Conservation (phyloP, 2,888 invertebrate species). For the Villa cingulata region DNA sequence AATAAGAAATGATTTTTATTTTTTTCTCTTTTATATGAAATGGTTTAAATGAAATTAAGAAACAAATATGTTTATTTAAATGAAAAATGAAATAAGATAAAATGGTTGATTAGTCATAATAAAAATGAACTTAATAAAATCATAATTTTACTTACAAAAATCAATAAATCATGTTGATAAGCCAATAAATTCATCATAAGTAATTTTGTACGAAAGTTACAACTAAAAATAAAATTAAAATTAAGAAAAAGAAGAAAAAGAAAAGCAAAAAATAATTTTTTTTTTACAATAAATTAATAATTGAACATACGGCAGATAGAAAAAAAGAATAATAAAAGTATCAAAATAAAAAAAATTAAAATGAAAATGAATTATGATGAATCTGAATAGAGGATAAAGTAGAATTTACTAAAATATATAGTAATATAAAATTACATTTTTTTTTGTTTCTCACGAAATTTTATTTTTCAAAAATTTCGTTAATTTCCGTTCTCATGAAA, state of each 20-base stretch:
- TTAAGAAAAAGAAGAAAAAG: constrained; percentile 21
- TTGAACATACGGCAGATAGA: no score
- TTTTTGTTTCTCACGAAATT: no score
- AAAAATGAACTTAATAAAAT: constrained; percentile 16
- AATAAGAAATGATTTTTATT: neutral
- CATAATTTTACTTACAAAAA: constrained; percentile 46
- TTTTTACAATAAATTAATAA: no score
- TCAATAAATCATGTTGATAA: constrained; percentile 53
- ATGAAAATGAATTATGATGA: neutral
- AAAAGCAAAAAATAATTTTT: neutral
- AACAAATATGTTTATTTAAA: no score
- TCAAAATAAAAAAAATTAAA: constrained; percentile 1
- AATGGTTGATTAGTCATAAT: no score
- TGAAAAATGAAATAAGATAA: no score
- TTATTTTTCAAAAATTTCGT: no score
- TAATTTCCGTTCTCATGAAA: no score
- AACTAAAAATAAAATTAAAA: constrained; percentile 36
- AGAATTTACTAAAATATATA: no score
- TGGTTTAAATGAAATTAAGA: no score
- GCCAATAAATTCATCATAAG: constrained; percentile 59
- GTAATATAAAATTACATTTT: no score
- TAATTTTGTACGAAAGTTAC: constrained; percentile 50
- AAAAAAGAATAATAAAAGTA: neutral
- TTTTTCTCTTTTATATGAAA: no score
- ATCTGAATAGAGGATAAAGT: neutral